Evolutionary conservation across 2,797 vertebrate genomes (phyloP).

Genomic region (Trachops cirrhosus): DNA sequence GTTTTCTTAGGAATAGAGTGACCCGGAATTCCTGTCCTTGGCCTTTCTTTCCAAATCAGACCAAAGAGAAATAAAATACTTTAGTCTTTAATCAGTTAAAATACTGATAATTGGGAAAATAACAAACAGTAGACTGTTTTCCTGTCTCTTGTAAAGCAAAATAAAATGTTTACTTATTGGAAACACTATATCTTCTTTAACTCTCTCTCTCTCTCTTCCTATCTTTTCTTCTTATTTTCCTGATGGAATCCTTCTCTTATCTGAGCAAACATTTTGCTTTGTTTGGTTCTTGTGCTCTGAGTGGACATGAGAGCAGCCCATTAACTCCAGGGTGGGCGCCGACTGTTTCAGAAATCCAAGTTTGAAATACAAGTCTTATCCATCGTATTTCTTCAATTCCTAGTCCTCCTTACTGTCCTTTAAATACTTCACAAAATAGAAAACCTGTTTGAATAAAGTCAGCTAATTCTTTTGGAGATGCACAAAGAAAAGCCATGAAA

Average conservation of each 20-base stretch:
- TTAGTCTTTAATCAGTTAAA: constrained; percentile 55
- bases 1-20: constrained; percentile 26
- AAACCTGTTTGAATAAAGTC: background rate
- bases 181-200: constrained; percentile 40
- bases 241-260: constrained; percentile 59
- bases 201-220: background rate
- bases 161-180: constrained; percentile 59
- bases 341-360: background rate
- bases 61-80: constrained; percentile 40
- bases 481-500: background rate
- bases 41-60: constrained; percentile 32
- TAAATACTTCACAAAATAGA: background rate
- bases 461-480: background rate
- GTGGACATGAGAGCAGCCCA: background rate
- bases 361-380: background rate
- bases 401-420: background rate
- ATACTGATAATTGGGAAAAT: constrained; percentile 38
- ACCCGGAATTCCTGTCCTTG: background rate
- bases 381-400: background rate
- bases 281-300: constrained; percentile 19
- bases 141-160: constrained; percentile 55
- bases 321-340: background rate
- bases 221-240: constrained; percentile 47
- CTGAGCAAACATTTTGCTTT: constrained; percentile 63
- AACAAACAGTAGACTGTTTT: constrained; percentile 35